These are phyloP conservation scores for Sula dactylatra DNA, from an alignment of 2,113 vertebrate genomes.

Conservation along the genomic window DNA sequence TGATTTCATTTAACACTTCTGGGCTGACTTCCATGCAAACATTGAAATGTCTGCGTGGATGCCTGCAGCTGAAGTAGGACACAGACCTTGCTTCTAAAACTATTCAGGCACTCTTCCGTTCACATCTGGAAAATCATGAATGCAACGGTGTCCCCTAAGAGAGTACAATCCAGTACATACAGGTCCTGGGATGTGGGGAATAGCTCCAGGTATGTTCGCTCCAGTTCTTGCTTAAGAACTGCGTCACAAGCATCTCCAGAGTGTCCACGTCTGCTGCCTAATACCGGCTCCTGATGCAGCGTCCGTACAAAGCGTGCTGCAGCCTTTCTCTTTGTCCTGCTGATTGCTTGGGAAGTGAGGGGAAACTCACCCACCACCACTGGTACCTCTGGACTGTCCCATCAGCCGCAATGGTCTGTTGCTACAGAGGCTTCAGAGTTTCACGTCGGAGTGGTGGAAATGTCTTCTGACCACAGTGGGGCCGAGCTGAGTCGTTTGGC, in stretches of 20 bases:
- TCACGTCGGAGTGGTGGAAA: background rate
- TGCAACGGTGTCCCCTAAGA: background rate
- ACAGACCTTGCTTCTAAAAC: background rate
- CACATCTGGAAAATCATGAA: background rate
- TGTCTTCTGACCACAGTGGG: background rate
- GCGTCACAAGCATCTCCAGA: background rate
- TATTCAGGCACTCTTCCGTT: background rate
- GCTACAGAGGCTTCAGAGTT: background rate
- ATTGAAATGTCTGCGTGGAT: fast-evolving
- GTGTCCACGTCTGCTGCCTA: background rate
- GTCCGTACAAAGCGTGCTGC: background rate
- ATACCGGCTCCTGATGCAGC: fast-evolving
- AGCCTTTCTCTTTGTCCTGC: background rate
- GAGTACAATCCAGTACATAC: too few relatives aligned
- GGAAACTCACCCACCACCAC: background rate
- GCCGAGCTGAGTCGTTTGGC: background rate
- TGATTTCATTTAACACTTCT: background rate
- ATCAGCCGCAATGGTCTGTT: background rate
- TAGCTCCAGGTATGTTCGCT: background rate
- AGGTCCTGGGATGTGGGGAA: background rate
- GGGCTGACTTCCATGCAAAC: background rate
- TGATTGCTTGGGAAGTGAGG: too few relatives aligned
- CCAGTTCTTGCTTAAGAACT: background rate
- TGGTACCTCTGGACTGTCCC: background rate
- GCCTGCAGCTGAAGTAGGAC: background rate